Evolutionary conservation across 2,113 vertebrate genomes (phyloP).

Genomic region (Todiramphus saurophagus): DNA sequence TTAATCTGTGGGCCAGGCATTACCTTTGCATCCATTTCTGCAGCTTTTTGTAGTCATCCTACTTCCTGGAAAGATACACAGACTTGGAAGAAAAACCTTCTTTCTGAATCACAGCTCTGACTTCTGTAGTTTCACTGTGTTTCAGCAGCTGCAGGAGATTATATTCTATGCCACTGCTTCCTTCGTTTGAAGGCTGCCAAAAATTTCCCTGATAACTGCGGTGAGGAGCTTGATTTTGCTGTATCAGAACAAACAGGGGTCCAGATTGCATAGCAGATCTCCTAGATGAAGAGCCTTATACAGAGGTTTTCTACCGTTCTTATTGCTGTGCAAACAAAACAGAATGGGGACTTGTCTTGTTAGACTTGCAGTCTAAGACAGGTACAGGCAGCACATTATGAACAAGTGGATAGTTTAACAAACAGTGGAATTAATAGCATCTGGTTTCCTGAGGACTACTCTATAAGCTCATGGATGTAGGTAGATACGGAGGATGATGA

Average conservation of each 20-base stretch:
- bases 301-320: background rate
- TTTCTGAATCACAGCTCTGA: background rate
- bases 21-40: background rate
- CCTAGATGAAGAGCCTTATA: fast-evolving
- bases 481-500: background rate
- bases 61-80: background rate
- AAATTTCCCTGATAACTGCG: background rate
- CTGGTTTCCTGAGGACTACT: background rate
- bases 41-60: background rate
- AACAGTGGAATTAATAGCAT: background rate
- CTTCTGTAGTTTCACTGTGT: background rate
- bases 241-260: background rate
- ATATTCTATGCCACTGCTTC: background rate
- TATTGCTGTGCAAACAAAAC: background rate
- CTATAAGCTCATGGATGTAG: background rate
- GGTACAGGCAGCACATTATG: background rate
- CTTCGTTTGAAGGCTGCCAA: background rate
- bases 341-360: background rate
- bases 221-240: background rate
- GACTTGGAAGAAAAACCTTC: background rate
- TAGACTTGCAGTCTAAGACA: background rate
- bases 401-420: background rate
- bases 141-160: background rate
- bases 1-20: background rate
- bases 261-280: background rate